Base-by-base conservation (phyloP, 2,113 vertebrate genomes). In the Petrocephalus microphthalmus region DNA sequence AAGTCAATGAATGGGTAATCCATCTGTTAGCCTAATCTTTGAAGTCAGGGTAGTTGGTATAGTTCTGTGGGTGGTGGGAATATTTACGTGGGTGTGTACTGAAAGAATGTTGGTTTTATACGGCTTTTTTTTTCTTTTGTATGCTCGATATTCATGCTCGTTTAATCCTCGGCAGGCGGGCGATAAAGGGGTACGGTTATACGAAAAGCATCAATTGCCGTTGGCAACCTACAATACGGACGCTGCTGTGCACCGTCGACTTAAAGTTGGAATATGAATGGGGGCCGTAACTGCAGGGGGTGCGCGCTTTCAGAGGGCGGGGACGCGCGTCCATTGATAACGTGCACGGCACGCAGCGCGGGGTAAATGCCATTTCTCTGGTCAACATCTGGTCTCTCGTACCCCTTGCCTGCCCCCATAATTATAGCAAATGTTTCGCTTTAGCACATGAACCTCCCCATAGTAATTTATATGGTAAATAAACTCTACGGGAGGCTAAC, bases 91-190 rank as follows among this genome's bases (percentile, higher is more conserved):
- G 45, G 17, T 6, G 45, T 54, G 15, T 56, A 8, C 67, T 87
- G 20, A 71, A 67, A 53, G 60, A 87, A 87, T 87, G 71, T 87
- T 87, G 57, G 57, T 53, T 78, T 54, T 22, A 87, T 88, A 8
- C 19, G 33, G 71, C 71, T 33, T 53, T 71, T 29, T 11, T 87
- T 81, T 29, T 52, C 49, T 37, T 82, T 88, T 88, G 49, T 82
- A 45, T 56, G 67, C 17, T 88, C 71, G 22, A 53, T 81, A 88
- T 88, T 88, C 67, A 81, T 56, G 67, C 71, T 42, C 51, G 49
- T 56, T 82, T 88, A 88, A 88, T 88, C 71, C 87, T 81, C 87
- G 67, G 33, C 64, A 25, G 87, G 87, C 22, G 71, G 67, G 51
- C 71, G 78, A 42, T 82, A 71, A 81, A 64, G 33, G 20, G 67